phyloP scores from a whole-genome alignment of 2,888 invertebrate species.

The Trachelus troglodyta region DNA sequence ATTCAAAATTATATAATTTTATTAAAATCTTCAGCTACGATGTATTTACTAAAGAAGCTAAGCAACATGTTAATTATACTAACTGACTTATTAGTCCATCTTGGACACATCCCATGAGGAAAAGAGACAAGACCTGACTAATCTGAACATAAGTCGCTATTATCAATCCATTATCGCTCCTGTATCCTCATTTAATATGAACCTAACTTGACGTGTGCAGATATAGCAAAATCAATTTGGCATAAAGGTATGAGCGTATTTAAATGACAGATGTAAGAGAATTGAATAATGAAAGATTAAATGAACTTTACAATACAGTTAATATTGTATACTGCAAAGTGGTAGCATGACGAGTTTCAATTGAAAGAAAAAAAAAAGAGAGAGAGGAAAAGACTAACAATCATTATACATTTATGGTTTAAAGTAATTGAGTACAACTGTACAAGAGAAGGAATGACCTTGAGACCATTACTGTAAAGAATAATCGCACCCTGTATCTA shows the following conservation, averaged over 20 bases:
- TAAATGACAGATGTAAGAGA: neutral
- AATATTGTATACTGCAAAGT: neutral
- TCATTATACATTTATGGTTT: neutral
- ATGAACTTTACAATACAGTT: neutral
- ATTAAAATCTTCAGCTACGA: neutral
- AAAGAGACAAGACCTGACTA: neutral
- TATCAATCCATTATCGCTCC: neutral
- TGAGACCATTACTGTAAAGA: neutral
- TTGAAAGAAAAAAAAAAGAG: neutral
- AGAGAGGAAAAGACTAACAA: neutral
- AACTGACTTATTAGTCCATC: neutral
- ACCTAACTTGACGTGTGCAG: neutral
- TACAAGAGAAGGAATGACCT: neutral
- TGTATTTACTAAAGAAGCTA: neutral
- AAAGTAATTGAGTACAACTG: neutral
- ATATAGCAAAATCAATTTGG: neutral
- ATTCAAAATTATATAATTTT: neutral
- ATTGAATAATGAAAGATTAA: neutral
- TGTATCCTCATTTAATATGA: neutral
- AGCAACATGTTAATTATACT: neutral
- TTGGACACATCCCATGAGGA: neutral
- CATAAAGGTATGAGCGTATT: neutral
- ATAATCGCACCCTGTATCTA: neutral
- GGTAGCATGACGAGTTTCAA: neutral
- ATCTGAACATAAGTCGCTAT: neutral